These are phyloP conservation scores for Casuarius casuarius DNA, from an alignment of 2,113 vertebrate species.

Conservation along the genomic window DNA sequence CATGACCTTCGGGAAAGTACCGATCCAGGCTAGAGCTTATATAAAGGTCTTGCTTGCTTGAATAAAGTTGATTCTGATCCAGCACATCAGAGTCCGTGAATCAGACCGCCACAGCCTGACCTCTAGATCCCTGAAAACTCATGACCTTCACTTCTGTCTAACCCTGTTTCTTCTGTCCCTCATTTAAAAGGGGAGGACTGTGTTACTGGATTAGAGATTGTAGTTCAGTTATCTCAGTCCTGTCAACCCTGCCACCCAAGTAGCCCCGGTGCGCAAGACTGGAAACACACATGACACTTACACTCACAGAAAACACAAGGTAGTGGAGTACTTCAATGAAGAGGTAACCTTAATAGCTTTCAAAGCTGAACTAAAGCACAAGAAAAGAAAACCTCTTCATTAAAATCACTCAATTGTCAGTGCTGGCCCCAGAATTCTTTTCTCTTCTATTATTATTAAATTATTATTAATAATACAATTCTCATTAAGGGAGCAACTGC, in stretches of 20 bases:
- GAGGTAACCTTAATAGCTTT: background rate
- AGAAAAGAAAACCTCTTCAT: slow-evolving; percentile 13
- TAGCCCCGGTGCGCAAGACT: background rate
- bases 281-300: background rate
- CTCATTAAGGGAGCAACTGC: slow-evolving; percentile 7
- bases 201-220: background rate
- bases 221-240: background rate
- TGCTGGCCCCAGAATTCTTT: slow-evolving; percentile 14
- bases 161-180: background rate
- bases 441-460: slow-evolving; percentile 31
- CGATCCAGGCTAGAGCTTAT: too few relatives aligned
- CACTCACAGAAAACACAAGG: background rate
- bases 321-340: background rate
- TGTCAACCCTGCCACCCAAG: background rate
- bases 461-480: slow-evolving; percentile 49
- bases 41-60: too few relatives aligned
- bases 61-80: too few relatives aligned
- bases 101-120: background rate
- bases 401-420: slow-evolving; percentile 40
- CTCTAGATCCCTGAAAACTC: background rate
- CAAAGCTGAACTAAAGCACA: background rate
- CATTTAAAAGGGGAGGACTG: background rate
- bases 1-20: too few relatives aligned
- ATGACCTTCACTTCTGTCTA: background rate
- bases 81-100: too few relatives aligned